Percentiles rank a stretch among this genome's conserved stretches.
Conservation (phyloP, 2,888 invertebrate genomes). For the Macrosiphum euphorbiae region DNA sequence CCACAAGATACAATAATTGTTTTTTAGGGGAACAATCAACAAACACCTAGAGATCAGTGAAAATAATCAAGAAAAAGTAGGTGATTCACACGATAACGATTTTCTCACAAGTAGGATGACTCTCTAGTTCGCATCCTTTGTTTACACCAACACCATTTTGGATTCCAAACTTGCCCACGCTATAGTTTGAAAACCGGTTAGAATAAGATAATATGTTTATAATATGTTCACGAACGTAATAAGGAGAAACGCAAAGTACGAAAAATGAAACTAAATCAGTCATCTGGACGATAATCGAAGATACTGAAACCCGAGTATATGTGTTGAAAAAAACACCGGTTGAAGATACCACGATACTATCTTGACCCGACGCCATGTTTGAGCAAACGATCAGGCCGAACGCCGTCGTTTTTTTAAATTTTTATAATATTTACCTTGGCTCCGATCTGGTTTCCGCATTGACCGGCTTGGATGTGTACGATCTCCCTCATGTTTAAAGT, state of each 20-base stretch:
- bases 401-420: not conserved
- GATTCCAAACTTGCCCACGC: not conserved
- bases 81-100: not conserved
- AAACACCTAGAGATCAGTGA: not conserved
- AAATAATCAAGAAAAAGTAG: not conserved
- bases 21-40: not conserved
- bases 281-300: not conserved
- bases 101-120: not conserved
- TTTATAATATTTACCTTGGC: constrained; percentile 79
- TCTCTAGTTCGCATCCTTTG: not conserved
- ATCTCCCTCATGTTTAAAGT: constrained; percentile 84
- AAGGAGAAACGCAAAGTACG: not conserved
- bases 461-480: constrained; percentile 90
- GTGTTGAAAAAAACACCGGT: not conserved
- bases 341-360: not conserved
- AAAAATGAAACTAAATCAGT: not conserved
- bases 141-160: not conserved
- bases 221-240: too few species aligned
- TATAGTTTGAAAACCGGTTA: not conserved
- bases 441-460: constrained; percentile 93
- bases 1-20: not conserved
- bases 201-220: not conserved
- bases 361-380: constrained; percentile 42
- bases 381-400: not conserved
- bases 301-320: not conserved